These are phyloP conservation scores for Centropus unirufus DNA, from an alignment of 2,113 vertebrate species.

Conservation along the genomic window DNA sequence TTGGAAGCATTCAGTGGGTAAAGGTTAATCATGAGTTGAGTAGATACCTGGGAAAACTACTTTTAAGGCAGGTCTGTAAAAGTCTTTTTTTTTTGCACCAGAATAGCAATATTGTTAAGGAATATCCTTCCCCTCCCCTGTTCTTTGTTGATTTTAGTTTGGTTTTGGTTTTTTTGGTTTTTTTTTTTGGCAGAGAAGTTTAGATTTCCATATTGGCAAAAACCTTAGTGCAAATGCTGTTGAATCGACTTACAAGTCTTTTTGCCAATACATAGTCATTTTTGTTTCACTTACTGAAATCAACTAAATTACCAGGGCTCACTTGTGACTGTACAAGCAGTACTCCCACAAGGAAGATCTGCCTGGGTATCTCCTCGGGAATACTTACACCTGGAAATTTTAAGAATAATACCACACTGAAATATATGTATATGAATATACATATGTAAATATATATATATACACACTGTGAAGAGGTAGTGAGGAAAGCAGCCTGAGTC, in stretches of 20 bases:
- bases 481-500: neutral
- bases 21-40: neutral
- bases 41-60: constrained; percentile 24
- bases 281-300: neutral
- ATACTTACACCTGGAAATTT: neutral
- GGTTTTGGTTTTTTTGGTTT: neutral
- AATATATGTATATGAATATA: neutral
- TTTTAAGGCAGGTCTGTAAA: neutral
- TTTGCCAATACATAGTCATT: neutral
- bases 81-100: constrained; percentile 16
- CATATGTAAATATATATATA: neutral
- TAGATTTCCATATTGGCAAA: constrained; percentile 11
- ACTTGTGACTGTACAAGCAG: neutral
- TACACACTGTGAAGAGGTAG: neutral
- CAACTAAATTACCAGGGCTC: neutral
- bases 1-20: neutral
- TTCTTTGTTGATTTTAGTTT: neutral
- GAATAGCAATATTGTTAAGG: constrained; percentile 34
- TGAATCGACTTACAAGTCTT: neutral
- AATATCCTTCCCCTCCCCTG: neutral
- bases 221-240: constrained; percentile 13
- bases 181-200: constrained; percentile 6
- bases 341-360: neutral
- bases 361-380: neutral
- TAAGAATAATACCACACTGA: neutral